Percentiles rank a stretch among this genome's conserved stretches.
These are phyloP conservation scores for Onychomys torridus DNA, from an alignment of 2,797 vertebrate genomes.

Conservation along the genomic window DNA sequence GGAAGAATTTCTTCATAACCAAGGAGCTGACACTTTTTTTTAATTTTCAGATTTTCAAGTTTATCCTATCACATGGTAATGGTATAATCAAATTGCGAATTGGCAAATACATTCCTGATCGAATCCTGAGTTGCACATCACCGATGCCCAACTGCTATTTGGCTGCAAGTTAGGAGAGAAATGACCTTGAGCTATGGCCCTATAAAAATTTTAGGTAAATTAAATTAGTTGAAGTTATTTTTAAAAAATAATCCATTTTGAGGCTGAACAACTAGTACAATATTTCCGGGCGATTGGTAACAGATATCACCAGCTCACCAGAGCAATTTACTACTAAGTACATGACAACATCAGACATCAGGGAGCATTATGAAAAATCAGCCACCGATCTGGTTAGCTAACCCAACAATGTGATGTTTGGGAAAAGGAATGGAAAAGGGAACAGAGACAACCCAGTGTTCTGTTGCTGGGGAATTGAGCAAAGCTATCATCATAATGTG, in stretches of 20 bases:
- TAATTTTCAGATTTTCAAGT: slow-evolving; percentile 46
- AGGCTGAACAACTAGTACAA: background rate
- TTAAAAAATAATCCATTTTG: background rate
- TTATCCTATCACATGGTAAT: background rate
- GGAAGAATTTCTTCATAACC: slow-evolving; percentile 38
- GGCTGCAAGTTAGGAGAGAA: background rate
- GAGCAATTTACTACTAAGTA: background rate
- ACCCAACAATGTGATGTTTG: background rate
- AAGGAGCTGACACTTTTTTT: background rate
- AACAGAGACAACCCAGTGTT: slow-evolving; percentile 5
- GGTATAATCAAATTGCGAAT: background rate
- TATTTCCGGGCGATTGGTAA: slow-evolving; percentile 43
- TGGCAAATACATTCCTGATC: background rate
- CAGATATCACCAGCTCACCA: background rate
- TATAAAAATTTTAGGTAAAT: slow-evolving; percentile 61
- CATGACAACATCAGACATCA: background rate
- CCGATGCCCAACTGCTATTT: slow-evolving; percentile 30
- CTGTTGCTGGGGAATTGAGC: background rate
- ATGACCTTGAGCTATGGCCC: slow-evolving; percentile 22
- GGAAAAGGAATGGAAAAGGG: background rate
- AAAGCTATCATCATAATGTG: background rate
- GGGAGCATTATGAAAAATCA: background rate
- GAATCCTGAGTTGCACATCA: background rate
- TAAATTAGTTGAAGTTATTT: slow-evolving; percentile 45
- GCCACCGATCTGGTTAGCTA: background rate